Base-by-base conservation (phyloP, 2,113 vertebrate species). In the Suncus etruscus region DNA sequence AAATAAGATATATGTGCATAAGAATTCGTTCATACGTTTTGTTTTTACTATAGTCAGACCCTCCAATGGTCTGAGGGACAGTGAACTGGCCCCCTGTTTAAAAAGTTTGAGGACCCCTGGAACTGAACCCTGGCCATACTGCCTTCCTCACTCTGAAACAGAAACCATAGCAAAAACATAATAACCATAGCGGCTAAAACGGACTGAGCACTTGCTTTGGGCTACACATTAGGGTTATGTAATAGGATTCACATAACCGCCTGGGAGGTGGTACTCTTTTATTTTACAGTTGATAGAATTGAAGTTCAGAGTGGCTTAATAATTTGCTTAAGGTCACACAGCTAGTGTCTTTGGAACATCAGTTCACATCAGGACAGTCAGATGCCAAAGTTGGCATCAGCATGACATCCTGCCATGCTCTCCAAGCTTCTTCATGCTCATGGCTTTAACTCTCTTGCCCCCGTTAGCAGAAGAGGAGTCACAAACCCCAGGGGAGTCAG, bases 101-200 rank as follows among this genome's bases (percentile, higher is more conserved):
- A n/a, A n/a, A n/a, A n/a, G n/a, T n/a, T n/a, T n/a, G n/a, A n/a
- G n/a, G n/a, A n/a, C n/a, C n/a, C n/a, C n/a, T n/a, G n/a, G n/a
- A 22, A 61, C 58, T 61, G 16, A 47, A 31, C 68, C n/a, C 69
- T 75, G 70, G 18, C 61, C 47, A 50, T 15, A 54, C 70, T 63
- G 84, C 54, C 29, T 85, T 76, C 81, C 61, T 89, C 31, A 89
- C 66, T 79, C 65, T 87, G 75, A 94, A 91, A 75, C 69, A 73
- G 81, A 95, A 93, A 89, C 50, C 79, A 80, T 50, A 89, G 69
- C 63, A 88, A 32, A 54, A 54, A 72, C 27, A 2, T 39, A 47
- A 58, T 66, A 47, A 73, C 70, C 69, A 89, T 27, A 77, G 32
- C 47, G 82, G 50, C 58, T 50, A 32, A 73, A 54, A 63, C 15